These are phyloP conservation scores for Leptatherina wallacei DNA, from an alignment of 2,797 vertebrate genomes.

Conservation along the genomic window DNA sequence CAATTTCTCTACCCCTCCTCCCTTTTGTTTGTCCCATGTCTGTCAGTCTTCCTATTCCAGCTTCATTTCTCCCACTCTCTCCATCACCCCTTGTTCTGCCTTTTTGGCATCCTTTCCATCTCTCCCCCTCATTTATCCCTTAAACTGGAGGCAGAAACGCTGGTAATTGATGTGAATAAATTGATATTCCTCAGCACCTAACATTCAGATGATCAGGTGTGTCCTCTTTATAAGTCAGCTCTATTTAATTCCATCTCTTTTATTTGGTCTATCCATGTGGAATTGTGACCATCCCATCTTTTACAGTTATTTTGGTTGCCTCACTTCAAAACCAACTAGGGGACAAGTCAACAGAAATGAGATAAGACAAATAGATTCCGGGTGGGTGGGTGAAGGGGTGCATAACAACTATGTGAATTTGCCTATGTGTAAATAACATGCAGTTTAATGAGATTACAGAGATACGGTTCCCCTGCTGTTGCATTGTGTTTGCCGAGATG, in stretches of 20 bases:
- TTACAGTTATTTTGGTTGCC: slow-evolving; percentile 23
- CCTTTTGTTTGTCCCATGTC: slow-evolving; percentile 42
- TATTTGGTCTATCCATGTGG: slow-evolving; percentile 28
- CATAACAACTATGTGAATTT: slow-evolving; percentile 12
- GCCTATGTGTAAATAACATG: slow-evolving; percentile 53
- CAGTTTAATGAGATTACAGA: slow-evolving; percentile 61
- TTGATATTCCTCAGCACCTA: slow-evolving; percentile 33
- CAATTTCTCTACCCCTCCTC: slow-evolving; percentile 45
- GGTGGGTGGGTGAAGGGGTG: background rate
- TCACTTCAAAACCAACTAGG: slow-evolving; percentile 36
- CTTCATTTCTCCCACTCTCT: slow-evolving; percentile 10
- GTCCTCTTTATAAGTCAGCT: slow-evolving; percentile 52
- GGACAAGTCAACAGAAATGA: slow-evolving; percentile 31
- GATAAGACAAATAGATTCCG: slow-evolving; percentile 22
- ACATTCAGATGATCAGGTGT: slow-evolving; percentile 43
- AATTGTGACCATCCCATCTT: slow-evolving; percentile 19
- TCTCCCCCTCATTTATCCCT: slow-evolving; percentile 48
- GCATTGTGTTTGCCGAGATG: slow-evolving; percentile 71
- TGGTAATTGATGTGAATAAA: slow-evolving; percentile 47
- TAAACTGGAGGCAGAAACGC: slow-evolving; percentile 11
- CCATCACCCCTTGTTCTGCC: slow-evolving; percentile 34
- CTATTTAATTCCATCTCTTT: slow-evolving; percentile 48
- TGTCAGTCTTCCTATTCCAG: slow-evolving; percentile 30
- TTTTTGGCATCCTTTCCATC: slow-evolving; percentile 41
- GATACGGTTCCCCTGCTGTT: slow-evolving; percentile 62